A percentile compares a stretch with the other conserved stretches of the same genome.
phyloP scores from a whole-genome alignment of 2,888 invertebrate species.

The Mimas tiliae region DNA sequence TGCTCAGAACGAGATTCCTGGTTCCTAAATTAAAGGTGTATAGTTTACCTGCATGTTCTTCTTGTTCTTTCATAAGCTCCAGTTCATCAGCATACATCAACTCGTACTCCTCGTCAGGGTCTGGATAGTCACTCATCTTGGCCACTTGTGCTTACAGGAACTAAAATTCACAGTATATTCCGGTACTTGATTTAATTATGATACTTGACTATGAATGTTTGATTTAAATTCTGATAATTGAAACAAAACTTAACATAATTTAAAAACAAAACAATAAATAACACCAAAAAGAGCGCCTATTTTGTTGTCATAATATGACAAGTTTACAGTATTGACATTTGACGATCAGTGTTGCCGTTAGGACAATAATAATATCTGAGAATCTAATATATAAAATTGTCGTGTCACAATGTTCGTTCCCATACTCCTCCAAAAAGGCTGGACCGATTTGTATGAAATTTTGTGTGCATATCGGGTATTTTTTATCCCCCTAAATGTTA shows the following conservation, averaged over 20 bases:
- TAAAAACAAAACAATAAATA: background rate
- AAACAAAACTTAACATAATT: background rate
- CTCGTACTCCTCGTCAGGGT: constrained; percentile 88
- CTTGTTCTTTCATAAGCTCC: constrained; percentile 85
- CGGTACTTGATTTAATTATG: background rate
- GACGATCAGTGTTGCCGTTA: too few species aligned
- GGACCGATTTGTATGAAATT: too few species aligned
- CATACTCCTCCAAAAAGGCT: too few species aligned
- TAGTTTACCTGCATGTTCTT: constrained; percentile 57
- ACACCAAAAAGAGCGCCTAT: constrained; percentile 11
- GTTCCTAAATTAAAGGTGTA: too few species aligned
- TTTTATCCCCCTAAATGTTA: too few species aligned
- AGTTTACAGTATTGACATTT: too few species aligned
- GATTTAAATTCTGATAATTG: background rate
- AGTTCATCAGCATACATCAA: constrained; percentile 89
- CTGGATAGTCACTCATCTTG: constrained; percentile 79
- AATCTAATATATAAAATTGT: too few species aligned
- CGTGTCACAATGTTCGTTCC: too few species aligned
- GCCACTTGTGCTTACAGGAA: constrained; percentile 27
- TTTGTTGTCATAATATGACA: constrained; percentile 6
- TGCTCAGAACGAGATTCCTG: too few species aligned
- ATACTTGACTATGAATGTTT: background rate
- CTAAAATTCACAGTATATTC: background rate
- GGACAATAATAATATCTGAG: too few species aligned
- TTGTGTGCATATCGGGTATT: too few species aligned